Evolutionary conservation across 2,888 invertebrate species (phyloP), one percentile per base, ranked within the genome.

Genomic region (Drosophila koepferae): DNA sequence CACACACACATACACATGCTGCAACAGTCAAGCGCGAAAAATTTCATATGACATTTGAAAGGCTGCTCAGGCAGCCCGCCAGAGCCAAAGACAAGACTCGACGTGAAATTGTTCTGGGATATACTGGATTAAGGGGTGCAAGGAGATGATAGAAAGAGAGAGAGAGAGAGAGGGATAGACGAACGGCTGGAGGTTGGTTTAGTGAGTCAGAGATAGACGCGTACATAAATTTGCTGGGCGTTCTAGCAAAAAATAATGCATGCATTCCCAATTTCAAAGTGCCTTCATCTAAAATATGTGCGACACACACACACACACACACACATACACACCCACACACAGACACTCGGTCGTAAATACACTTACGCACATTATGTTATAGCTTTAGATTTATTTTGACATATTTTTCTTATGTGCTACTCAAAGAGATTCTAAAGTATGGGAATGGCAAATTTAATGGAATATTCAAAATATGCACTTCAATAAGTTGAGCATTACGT

Each of bases 21-120:
- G 69, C 46, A 55, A 72, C 67, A 79, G 71, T 71, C 71, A 68
- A 72, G 81, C 86, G 83, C 79, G 79, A 79, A 79, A 63, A 79
- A 79, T 81, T 79, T 86, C 86, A 86, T 79, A 86, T 81, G 86
- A 82, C 72, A 85, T 82, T 82, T 73, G 78, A 54, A 73, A 70
- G 67, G 69, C 61, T 76, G 72, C 66, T 55, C 69, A 54, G 63
- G 61, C 36, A 54, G 71, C 58, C 51, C 38, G 60, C 63, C 63
- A 48, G 61, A 63, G 68, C 65, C 56, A 64, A 64, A 71, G 68
- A 64, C 71, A 79, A 54, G 65, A 59, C 62, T 44, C 20, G 38
- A 54, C 5, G 10, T 20, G 7, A n/a, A 44, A 58, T 28, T n/a
- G 55, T 20, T 34, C 9, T 48, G 31, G 31, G 5, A 36, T 36